Evolutionary conservation across 2,113 vertebrate genomes (phyloP), one percentile per base, ranked within the genome.

Genomic region (Callorhinus ursinus): DNA sequence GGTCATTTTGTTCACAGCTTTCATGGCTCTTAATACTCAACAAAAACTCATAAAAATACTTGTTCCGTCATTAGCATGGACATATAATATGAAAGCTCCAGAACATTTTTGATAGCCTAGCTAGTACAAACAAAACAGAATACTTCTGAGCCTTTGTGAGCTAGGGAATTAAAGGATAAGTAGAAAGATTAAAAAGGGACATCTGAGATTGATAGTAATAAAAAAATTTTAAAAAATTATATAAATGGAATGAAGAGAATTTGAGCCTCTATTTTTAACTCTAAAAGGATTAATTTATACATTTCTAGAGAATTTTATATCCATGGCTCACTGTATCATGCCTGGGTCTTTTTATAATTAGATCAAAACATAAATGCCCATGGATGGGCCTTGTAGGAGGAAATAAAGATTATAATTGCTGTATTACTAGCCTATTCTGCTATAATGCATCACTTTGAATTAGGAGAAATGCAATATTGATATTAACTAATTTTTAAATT

Each of bases 261-360:
- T 3, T 83, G 65, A 69, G 2, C 18, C 7, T 92, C 8, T 59
- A 9, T 67, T 18, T 28, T 86, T 42, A 26, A 90, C 28, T 69
- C 3, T 85, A 57, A 71, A 92, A 88, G 39, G 4, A 24, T 82
- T 96, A 51, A 88, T 83, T 86, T 88, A 61, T 69, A 69, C 39
- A 83, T 82, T 89, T 96, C 12, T 94, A 81, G n/a, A 79, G 12
- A 74, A 94, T 67, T 88, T 72, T 93, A 76, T 63, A 77, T 95
- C 31, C 22, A 24, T 80, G n/a, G 55, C 16, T 96, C 33, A 88
- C 11, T 7, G 36, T 71, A 61, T 55, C 33, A 59, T 65, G 24
- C 0, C 6, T 94, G 15, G 8, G 13, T 31, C 59, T 93, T 93
- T 49, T 49, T 28, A 10, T 95, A 84, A 93, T 82, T 96, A 49